These are phyloP conservation scores for Todiramphus chloris DNA, from an alignment of 2,113 vertebrate genomes.

Conservation along the genomic window DNA sequence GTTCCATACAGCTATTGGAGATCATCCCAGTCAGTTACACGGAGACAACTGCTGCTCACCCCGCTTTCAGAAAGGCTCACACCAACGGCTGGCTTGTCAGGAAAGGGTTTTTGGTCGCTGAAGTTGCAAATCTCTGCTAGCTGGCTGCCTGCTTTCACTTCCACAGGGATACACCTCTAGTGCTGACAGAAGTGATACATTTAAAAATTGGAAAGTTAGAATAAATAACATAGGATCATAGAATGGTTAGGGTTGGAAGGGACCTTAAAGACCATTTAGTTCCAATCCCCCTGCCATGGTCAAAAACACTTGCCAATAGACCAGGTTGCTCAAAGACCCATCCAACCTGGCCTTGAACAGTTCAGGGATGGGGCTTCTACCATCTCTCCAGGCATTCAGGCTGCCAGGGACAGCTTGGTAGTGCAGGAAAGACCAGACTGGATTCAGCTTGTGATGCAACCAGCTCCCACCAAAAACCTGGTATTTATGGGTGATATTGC, in stretches of 20 bases:
- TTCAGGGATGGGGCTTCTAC: background rate
- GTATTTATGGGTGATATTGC: background rate
- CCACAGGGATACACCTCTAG: background rate
- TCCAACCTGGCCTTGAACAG: background rate
- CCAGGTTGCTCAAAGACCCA: background rate
- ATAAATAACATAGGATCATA: background rate
- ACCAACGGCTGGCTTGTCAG: background rate
- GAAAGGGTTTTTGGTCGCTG: background rate
- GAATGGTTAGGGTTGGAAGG: background rate
- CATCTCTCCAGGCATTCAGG: background rate
- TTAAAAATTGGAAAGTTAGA: background rate
- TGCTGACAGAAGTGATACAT: fast-evolving
- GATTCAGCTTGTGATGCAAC: fast-evolving
- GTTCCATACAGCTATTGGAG: background rate
- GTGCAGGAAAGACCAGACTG: background rate
- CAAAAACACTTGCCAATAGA: background rate
- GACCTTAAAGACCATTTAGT: background rate
- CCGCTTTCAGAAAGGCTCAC: background rate
- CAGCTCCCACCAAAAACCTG: background rate
- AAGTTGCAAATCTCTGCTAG: background rate
- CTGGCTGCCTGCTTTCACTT: background rate
- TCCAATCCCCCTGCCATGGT: no score
- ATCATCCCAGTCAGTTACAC: fast-evolving
- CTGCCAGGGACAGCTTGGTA: background rate
- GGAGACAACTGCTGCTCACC: background rate